Evolutionary conservation across 2,797 vertebrate genomes (phyloP).

Genomic region (Sebastes kiyomatsui): DNA sequence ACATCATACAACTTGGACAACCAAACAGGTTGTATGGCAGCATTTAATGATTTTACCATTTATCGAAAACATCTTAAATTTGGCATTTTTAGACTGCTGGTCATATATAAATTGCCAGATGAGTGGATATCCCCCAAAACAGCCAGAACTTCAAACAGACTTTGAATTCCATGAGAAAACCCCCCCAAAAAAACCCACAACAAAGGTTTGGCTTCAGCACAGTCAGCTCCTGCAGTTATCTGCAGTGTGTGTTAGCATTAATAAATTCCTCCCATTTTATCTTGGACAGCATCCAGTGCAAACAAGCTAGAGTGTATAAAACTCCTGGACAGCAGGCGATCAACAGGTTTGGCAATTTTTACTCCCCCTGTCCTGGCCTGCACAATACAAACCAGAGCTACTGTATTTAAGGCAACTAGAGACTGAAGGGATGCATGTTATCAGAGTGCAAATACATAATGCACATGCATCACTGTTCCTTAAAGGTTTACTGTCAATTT

Average conservation of each 20-base stretch:
- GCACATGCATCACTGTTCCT: background rate
- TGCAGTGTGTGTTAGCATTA: background rate
- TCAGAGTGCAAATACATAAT: background rate
- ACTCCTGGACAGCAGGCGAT: background rate
- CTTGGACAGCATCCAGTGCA: conserved; percentile 40
- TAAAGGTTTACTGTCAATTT: background rate
- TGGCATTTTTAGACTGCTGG: background rate
- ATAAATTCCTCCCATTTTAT: conserved; percentile 16
- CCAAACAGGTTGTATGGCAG: background rate
- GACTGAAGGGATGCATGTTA: background rate
- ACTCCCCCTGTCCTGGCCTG: background rate
- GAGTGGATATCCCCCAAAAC: background rate
- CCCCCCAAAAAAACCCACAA: background rate
- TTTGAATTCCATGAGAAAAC: background rate
- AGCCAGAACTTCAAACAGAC: background rate
- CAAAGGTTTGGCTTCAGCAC: conserved; percentile 15
- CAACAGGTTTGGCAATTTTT: background rate
- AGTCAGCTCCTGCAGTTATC: conserved; percentile 32
- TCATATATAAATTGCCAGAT: background rate
- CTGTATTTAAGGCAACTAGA: background rate
- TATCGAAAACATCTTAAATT: background rate
- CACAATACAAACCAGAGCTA: background rate
- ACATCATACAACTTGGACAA: background rate
- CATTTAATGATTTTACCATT: background rate
- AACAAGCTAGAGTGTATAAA: conserved; percentile 31